phyloP scores from a whole-genome alignment of 2,888 invertebrate species.

The Trachelus tabidus region DNA sequence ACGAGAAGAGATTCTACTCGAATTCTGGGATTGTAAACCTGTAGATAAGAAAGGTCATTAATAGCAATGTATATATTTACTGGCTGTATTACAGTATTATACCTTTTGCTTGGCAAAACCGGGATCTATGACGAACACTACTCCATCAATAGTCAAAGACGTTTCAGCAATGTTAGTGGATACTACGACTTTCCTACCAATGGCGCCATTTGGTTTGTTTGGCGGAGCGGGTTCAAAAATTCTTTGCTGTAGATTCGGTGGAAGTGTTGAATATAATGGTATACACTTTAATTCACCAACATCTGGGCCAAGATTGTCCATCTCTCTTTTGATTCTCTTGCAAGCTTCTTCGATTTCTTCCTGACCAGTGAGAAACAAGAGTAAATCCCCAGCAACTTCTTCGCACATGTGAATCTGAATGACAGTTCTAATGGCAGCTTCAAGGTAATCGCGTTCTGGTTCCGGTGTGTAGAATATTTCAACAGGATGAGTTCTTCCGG shows the following conservation, averaged over 20 bases:
- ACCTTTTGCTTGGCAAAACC: conserved; percentile 99
- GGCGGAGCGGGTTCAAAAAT: conserved; percentile 98
- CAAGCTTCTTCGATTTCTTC: conserved; percentile 99
- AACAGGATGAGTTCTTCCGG: conserved; percentile 94
- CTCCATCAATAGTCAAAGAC: conserved; percentile 98
- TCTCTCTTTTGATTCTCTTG: conserved; percentile 95
- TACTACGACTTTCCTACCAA: conserved; percentile 94
- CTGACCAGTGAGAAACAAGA: conserved; percentile 90
- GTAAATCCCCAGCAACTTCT: conserved; percentile 89
- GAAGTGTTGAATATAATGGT: conserved; percentile 97
- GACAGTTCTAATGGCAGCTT: conserved; percentile 98
- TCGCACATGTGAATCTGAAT: conserved; percentile 97
- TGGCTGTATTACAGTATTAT: conserved; percentile 8
- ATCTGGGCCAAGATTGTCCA: conserved; percentile 95
- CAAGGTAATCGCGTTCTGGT: conserved; percentile 96
- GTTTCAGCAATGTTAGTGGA: conserved; percentile 99
- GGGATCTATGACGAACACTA: conserved; percentile 99
- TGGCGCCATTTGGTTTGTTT: conserved; percentile 86
- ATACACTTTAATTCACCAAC: conserved; percentile 98
- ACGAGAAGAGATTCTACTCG: conserved; percentile 97
- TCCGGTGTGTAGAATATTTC: conserved; percentile 99
- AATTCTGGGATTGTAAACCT: conserved; percentile 87
- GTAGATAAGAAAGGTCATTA: conserved; percentile 65
- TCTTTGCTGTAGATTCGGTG: conserved; percentile 95
- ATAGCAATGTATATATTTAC: neutral